Evolutionary conservation across 1,140 invertebrate species (phyloP).

Genomic region (Aplysia californica): DNA sequence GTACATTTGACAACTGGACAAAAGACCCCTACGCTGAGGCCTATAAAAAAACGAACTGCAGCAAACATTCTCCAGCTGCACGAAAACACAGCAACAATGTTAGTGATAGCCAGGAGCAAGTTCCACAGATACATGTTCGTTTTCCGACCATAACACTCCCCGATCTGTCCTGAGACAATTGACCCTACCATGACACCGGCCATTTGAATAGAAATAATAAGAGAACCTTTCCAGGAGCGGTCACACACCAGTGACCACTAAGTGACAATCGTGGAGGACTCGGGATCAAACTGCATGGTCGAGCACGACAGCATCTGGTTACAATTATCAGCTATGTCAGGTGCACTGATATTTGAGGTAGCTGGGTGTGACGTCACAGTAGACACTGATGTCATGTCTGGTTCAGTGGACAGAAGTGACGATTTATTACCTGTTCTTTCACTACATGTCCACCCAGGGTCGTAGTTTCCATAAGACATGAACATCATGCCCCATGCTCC

Average conservation of each 20-base stretch:
- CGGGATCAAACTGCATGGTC: not conserved
- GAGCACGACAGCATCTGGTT: not conserved
- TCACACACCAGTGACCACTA: conserved; percentile 38
- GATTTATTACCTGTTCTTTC: no score
- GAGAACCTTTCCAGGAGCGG: not conserved
- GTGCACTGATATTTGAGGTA: no score
- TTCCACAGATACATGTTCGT: conserved; percentile 14
- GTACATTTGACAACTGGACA: no score
- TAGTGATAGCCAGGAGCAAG: not conserved
- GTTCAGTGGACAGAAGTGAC: no score
- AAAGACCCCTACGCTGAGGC: not conserved
- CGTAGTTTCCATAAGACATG: no score
- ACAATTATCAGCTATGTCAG: no score
- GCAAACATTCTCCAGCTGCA: conserved; percentile 32
- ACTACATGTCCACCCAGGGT: no score
- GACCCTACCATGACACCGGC: conserved; percentile 31
- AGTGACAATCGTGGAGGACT: not conserved
- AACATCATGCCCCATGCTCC: no score
- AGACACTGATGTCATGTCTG: no score
- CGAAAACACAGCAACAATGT: conserved; percentile 3
- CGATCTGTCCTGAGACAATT: conserved; percentile 29
- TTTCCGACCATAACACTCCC: conserved; percentile 33
- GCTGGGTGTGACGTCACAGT: no score
- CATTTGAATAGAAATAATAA: conserved; percentile 37
- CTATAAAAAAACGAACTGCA: conserved; percentile 33